Evolutionary conservation across 2,113 vertebrate genomes (phyloP).

Genomic region (Steatornis caripensis): DNA sequence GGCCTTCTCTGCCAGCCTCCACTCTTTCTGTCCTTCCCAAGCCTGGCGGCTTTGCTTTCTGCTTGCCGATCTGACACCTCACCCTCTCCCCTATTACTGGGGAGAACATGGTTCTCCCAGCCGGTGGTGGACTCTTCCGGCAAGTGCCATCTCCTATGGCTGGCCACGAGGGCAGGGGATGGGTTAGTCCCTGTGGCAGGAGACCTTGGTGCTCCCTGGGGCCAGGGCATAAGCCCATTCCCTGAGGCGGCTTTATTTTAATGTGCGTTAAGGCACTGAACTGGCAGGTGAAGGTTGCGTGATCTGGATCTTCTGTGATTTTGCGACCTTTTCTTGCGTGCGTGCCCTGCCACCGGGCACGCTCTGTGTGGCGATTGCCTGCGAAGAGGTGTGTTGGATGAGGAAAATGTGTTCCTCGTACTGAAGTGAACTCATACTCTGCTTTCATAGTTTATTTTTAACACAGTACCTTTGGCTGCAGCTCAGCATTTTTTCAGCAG

Average conservation of each 20-base stretch:
- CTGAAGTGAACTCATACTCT: not conserved
- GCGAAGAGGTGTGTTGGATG: not conserved
- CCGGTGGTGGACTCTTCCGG: too few species aligned
- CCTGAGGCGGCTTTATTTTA: not conserved
- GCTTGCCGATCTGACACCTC: too few species aligned
- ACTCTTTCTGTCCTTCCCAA: too few species aligned
- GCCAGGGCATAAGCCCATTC: not conserved
- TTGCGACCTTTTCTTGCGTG: not conserved
- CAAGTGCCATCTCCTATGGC: not conserved
- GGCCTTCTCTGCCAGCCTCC: too few species aligned
- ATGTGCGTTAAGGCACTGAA: not conserved
- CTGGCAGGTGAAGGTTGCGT: not conserved
- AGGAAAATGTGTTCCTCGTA: not conserved
- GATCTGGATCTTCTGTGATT: not conserved
- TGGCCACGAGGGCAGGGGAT: fast-evolving
- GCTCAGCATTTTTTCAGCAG: not conserved
- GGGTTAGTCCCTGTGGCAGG: not conserved
- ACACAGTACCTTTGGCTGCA: not conserved
- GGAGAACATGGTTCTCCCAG: too few species aligned
- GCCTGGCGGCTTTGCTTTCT: too few species aligned
- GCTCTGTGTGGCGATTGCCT: not conserved
- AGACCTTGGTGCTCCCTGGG: not conserved
- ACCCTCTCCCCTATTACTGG: too few species aligned
- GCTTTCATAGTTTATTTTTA: not conserved
- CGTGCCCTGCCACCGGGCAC: not conserved